Base-by-base conservation (phyloP, 2,113 vertebrate species). In the Hymenochirus boettgeri region DNA sequence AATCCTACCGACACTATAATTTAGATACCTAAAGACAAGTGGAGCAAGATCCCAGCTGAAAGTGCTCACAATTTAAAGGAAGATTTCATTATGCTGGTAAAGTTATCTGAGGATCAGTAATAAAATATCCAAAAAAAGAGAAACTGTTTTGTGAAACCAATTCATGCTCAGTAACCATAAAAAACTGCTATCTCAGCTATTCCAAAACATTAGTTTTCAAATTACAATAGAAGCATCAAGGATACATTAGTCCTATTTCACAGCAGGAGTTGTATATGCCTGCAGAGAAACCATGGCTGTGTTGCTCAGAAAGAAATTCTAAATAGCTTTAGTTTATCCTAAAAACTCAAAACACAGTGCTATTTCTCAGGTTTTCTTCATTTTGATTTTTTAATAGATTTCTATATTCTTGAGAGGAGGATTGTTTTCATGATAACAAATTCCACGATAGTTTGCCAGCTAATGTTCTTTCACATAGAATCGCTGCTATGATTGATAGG, bases 171-270 rank as follows among this genome's bases (percentile, higher is more conserved):
- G 31, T 1, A 61, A 18, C 0, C n/a, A 11, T 1, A 53, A 39
- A n/a, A 61, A 63, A 50, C 55, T 59, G 37, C 35, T 25, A 31
- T 51, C 48, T 71, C 52, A 70, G 54, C 46, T 51, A 51, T 48
- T 70, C 54, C 33, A 70, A 70, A 56, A 67, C 64, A 67, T 67
- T 67, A 67, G 56, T 52, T 67, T 59, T 53, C 56, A 67, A 53
- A 67, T 67, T 58, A 67, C 47, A 52, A 52, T 45, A 48, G 56
- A 45, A 59, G 58, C 64, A 67, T 39, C 24, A 25, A 52, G 33
- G 56, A 51, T 52, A 59, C 55, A 59, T 59, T 42, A 67, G 55
- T 67, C 33, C 56, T 52, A 51, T 67, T 67, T 39, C 64, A 37
- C 64, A 59, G 64, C 64, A 59, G 11, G 1, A 12, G 50, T 1